phyloP scores from a whole-genome alignment of 1,140 invertebrate genomes.

The Stegodyphus mimosarum region DNA sequence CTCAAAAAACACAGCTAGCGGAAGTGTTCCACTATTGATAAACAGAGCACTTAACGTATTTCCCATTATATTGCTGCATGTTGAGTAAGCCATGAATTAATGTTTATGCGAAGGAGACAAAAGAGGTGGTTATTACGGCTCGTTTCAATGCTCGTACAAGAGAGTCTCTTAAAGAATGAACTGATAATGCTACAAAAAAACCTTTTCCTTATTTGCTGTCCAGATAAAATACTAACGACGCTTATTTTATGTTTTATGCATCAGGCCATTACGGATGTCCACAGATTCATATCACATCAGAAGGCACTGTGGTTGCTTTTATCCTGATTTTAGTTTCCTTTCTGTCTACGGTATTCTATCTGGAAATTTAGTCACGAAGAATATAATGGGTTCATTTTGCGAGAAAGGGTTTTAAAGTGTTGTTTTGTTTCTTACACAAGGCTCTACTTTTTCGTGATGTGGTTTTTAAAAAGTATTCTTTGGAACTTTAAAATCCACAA shows the following conservation, averaged over 20 bases:
- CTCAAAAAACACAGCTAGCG: neutral
- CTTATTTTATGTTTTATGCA: slow-evolving; percentile 23
- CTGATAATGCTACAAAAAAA: neutral
- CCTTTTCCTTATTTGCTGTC: slow-evolving; percentile 19
- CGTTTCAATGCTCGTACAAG: neutral
- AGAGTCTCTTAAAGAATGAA: slow-evolving; percentile 20
- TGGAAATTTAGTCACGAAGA: slow-evolving; percentile 34
- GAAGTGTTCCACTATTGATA: slow-evolving; percentile 26
- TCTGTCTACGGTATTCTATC: neutral
- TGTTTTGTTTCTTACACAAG: neutral
- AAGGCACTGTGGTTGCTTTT: neutral
- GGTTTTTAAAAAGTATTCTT: neutral
- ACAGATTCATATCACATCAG: slow-evolving; percentile 14
- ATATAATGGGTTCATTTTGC: slow-evolving; percentile 32
- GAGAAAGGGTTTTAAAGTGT: slow-evolving; percentile 17
- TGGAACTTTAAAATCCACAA: neutral
- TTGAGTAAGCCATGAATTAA: slow-evolving; percentile 19
- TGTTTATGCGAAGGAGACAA: slow-evolving; percentile 31
- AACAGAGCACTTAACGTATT: neutral
- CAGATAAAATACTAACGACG: slow-evolving; percentile 25
- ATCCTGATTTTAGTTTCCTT: slow-evolving; percentile 16
- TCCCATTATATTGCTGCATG: slow-evolving; percentile 2
- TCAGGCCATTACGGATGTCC: neutral
- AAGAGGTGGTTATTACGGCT: slow-evolving; percentile 12
- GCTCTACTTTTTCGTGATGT: neutral